Base-by-base conservation (phyloP, 2,888 invertebrate genomes). In the Dryomyza anilis region DNA sequence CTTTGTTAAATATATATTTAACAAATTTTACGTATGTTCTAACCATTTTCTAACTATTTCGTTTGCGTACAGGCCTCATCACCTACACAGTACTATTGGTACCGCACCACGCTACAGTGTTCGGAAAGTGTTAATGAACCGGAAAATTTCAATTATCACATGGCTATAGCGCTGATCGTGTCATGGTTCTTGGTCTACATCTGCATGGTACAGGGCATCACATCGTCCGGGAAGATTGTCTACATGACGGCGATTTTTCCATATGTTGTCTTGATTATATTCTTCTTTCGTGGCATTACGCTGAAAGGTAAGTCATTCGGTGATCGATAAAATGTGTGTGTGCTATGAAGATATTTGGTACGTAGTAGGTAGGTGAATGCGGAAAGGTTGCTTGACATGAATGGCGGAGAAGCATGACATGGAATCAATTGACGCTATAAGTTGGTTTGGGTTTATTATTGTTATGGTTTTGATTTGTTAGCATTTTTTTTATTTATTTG, bases 201-300 rank as follows among this genome's bases (percentile, higher is more conserved):
- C 83, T 97, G 97, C 84, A 96, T 98, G 92, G 96, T 96, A 73
- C 97, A 96, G 83, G 98, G 98, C 60, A 96, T 98, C 69, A 96
- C 97, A 1, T 96, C 96, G 5, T 96, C 96, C 0, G 96, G 96
- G 63, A 96, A 97, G 86, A 96, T 96, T 56, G 96, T 96, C 68
- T 97, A 96, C 80, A 92, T 98, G 65, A 98, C 97, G 2, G 96
- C 98, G 1, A 96, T 96, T 0, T 98, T 98, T 81, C 98, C 98
- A 0, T 98, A 98, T 83, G 88, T 96, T 59, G 97, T 98, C 16
- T 87, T 97, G 5, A 93, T 97, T 3, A 94, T 97, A 71, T 98
- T 98, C 85, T 96, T 98, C 86, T 94, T 96, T 73, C 90, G 97
- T 57, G 97, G 96, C 8, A 91, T 97, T 14, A 95, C 95, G 0